Evolutionary conservation across 2,888 invertebrate species (phyloP).

Genomic region (Tromatobia lineatoria): DNA sequence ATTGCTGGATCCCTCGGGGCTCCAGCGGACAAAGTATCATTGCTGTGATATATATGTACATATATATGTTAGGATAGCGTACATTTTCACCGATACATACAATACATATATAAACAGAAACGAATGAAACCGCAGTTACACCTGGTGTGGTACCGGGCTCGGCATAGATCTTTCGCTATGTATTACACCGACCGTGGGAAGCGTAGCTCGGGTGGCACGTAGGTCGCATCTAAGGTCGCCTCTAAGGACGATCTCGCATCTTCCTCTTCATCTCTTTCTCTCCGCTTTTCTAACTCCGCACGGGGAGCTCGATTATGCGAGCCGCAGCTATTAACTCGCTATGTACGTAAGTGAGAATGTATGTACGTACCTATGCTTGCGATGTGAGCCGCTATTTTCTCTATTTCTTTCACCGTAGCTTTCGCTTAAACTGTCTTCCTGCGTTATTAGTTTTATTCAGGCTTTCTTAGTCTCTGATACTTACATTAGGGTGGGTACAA

Average conservation of each 20-base stretch:
- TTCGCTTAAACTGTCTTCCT: slow-evolving; percentile 16
- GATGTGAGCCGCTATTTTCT: not conserved
- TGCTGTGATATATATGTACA: not conserved
- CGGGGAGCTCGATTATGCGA: slow-evolving; percentile 32
- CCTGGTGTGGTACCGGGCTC: slow-evolving; percentile 16
- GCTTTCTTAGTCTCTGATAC: not conserved
- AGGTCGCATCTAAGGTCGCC: slow-evolving; percentile 63
- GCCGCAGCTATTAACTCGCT: not conserved
- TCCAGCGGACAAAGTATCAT: slow-evolving; percentile 42
- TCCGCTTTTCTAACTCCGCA: slow-evolving; percentile 27
- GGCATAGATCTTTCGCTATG: slow-evolving; percentile 35
- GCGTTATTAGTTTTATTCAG: not conserved
- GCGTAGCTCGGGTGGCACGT: slow-evolving; percentile 69
- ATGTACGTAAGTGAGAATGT: slow-evolving; percentile 12
- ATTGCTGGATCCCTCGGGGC: slow-evolving; percentile 61
- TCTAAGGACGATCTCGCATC: slow-evolving; percentile 59
- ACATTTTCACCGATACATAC: not conserved
- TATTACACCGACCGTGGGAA: slow-evolving; percentile 69
- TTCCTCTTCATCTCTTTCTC: slow-evolving; percentile 36
- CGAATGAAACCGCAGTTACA: slow-evolving; percentile 31
- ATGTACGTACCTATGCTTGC: not conserved
- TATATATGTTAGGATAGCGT: not conserved
- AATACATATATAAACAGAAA: not conserved
- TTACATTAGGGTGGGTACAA: no score
- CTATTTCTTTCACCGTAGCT: not conserved